These are phyloP conservation scores for Gymnothorax reevesii DNA, from an alignment of 2,797 vertebrate genomes.

Conservation along the genomic window DNA sequence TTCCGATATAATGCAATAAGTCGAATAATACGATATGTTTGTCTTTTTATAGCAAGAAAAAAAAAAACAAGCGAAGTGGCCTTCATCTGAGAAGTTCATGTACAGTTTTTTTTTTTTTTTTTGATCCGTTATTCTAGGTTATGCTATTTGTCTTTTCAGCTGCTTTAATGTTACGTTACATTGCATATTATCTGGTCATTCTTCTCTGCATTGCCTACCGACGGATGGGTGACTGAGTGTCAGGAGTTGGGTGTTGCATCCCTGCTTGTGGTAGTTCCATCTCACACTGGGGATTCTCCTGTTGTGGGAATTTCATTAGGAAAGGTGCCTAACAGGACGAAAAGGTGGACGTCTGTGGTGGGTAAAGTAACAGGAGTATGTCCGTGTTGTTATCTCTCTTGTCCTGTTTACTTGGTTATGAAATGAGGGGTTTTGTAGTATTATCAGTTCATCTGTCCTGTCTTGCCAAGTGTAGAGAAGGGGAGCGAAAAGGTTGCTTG, in stretches of 20 bases:
- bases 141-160: conserved; percentile 60
- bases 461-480: conserved; percentile 15
- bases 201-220: conserved; percentile 27
- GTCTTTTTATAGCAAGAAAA: conserved; percentile 44
- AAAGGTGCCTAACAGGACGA: not conserved
- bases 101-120: conserved; percentile 57
- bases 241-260: not conserved
- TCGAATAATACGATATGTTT: conserved; percentile 54
- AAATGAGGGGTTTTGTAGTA: conserved; percentile 17
- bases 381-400: conserved; percentile 10
- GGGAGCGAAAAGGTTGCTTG: conserved; percentile 12
- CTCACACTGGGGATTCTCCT: not conserved
- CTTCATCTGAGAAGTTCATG: conserved; percentile 67
- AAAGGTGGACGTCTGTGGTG: not conserved
- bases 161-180: conserved; percentile 31
- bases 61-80: conserved; percentile 68
- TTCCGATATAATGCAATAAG: conserved; percentile 74
- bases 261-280: not conserved
- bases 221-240: conserved; percentile 25
- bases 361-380: not conserved
- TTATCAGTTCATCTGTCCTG: conserved; percentile 17
- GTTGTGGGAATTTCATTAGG: not conserved
- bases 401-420: conserved; percentile 22
- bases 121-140: conserved; percentile 47
- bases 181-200: conserved; percentile 38